Base-by-base conservation (phyloP, 2,113 vertebrate genomes). In the Macrotus californicus region DNA sequence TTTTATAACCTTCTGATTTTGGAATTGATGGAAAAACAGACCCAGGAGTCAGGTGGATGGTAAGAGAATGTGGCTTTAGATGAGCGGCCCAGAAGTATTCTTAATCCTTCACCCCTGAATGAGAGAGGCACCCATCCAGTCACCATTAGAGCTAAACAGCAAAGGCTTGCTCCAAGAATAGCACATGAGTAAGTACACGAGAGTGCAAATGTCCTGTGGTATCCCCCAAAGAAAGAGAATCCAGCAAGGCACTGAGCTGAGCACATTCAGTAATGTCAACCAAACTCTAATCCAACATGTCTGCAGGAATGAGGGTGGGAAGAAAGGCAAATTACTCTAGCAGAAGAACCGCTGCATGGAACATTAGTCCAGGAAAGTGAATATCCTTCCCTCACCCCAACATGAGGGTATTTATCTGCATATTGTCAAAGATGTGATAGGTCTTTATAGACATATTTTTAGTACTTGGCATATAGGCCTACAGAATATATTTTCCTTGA, bases 1-100 rank as follows among this genome's bases (percentile, higher is more conserved):
- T 89, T 73, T 66, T 64, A 46, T 43, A 41, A 87, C 16, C 75
- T 93, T 93, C 61, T 87, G 69, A 92, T 75, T 79, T 92, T 83
- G 69, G 52, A 93, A 75, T 50, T 67, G 50, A 52, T 91, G 59
- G 79, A 41, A 91, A 91, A 86, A 54, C 36, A 95, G n/a, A 61
- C 26, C 36, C 70, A 79, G 26, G 54, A 67, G 9, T 86, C 83
- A 88, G 66, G 76, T 54, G 82, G 76, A 69, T 87, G 81, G 48
- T 92, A 19, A 83, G 29, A 91, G 21, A 89, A 48, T 69, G n/a
- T 81, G 43, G 43, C 18, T 90, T 93, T 90, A 70, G 85, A 84
- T 87, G 79, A 94, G 72, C 90, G 34, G 29, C 46, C 50, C 77
- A 61, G 66, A 70, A 89, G 81, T 52, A 13, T 93, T 59, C 72